These are phyloP conservation scores for Chauna torquata DNA, from an alignment of 2,113 vertebrate genomes.

Conservation along the genomic window DNA sequence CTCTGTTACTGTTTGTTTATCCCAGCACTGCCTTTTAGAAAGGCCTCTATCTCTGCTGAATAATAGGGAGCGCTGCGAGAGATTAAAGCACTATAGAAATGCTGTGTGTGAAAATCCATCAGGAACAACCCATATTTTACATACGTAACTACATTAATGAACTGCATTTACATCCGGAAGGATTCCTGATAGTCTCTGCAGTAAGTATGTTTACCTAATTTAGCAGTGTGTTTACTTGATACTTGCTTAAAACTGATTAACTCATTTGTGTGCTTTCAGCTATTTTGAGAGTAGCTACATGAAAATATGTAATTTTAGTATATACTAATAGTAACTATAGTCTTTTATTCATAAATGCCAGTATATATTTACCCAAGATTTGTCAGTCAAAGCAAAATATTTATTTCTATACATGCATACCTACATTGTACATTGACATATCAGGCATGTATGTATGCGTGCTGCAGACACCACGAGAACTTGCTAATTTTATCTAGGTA, in stretches of 20 bases:
- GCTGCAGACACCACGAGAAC: background rate
- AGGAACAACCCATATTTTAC: slow-evolving; percentile 52
- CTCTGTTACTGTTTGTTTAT: slow-evolving; percentile 76
- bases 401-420: background rate
- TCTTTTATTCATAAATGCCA: slow-evolving; percentile 58
- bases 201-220: slow-evolving; percentile 73
- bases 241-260: slow-evolving; percentile 54
- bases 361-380: slow-evolving; percentile 62
- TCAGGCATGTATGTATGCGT: background rate
- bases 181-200: slow-evolving; percentile 65
- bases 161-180: slow-evolving; percentile 60
- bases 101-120: slow-evolving; percentile 60
- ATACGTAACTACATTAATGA: slow-evolving; percentile 69
- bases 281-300: slow-evolving; percentile 28
- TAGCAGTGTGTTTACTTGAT: slow-evolving; percentile 65
- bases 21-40: slow-evolving; percentile 72
- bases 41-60: slow-evolving; percentile 77
- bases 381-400: slow-evolving; percentile 15
- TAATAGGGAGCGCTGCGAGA: slow-evolving; percentile 64
- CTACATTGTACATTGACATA: background rate
- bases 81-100: slow-evolving; percentile 57
- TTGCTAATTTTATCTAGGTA: slow-evolving; percentile 25
- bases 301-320: slow-evolving; percentile 57
- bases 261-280: slow-evolving; percentile 55
- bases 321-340: slow-evolving; percentile 53